Evolutionary conservation across 2,113 vertebrate species (phyloP).

Genomic region (Athene cunicularia): DNA sequence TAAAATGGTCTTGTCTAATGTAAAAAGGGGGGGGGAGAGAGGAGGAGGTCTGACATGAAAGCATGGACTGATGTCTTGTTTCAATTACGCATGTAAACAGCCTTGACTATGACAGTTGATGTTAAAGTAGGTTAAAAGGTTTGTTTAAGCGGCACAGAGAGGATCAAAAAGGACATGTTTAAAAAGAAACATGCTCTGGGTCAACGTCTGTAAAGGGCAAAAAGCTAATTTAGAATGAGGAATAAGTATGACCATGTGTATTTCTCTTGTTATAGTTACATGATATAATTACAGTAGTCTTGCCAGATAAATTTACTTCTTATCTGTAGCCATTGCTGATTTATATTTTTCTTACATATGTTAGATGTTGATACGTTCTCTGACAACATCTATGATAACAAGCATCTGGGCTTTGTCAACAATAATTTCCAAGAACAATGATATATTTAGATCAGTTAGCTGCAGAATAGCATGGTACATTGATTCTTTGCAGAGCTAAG

Average conservation of each 20-base stretch:
- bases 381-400: constrained; percentile 11
- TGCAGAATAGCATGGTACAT: neutral
- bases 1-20: neutral
- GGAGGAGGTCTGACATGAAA: neutral
- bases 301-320: constrained; percentile 30
- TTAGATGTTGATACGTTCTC: neutral
- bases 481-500: constrained; percentile 20
- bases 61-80: constrained; percentile 23
- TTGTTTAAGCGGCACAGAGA: constrained; percentile 30
- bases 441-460: constrained; percentile 15
- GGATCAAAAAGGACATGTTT: constrained; percentile 15
- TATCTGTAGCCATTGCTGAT: constrained; percentile 31
- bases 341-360: constrained; percentile 32
- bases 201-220: neutral
- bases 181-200: constrained; percentile 6
- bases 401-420: constrained; percentile 44
- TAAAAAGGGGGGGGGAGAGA: neutral
- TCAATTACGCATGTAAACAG: constrained; percentile 18
- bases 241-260: neutral
- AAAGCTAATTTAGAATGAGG: constrained; percentile 1
- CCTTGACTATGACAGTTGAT: neutral
- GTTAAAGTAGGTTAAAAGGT: constrained; percentile 48
- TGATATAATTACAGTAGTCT: constrained; percentile 8
- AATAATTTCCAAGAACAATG: constrained; percentile 19
- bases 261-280: constrained; percentile 32